Base-by-base conservation (phyloP, 2,888 invertebrate species). In the Dryocosmus kuriphilus region DNA sequence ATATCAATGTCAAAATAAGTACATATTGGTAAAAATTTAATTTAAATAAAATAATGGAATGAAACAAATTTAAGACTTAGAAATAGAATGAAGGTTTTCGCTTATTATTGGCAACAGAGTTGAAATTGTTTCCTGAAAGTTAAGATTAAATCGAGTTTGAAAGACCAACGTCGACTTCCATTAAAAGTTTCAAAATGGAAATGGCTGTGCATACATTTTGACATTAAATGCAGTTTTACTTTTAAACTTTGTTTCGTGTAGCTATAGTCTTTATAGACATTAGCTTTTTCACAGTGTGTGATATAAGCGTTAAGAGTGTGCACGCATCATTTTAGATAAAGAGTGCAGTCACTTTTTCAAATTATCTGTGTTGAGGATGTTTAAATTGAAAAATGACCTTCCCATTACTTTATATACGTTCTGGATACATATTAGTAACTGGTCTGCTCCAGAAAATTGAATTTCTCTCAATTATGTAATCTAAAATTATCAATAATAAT, bases 161-260 rank as follows among this genome's bases (percentile, higher is more conserved):
- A 46, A 71, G 71, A 32, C 9, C 51, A 71, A 71, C 46, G 9
- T 71, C n/a, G 24, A 71, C 71, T 51, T 71, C 71, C 71, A 71
- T 71, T 51, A 71, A 71, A 71, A 71, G 51, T 71, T 71, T 51
- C 51, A 71, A 30, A 24, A 30, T 71, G 27, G 71, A 51, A 71
- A 38, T 32, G 55, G 67, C 27, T 67, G 19, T 67, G 46, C 27
- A 46, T 46, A 46, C n/a, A 46, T 67, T 63, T 35, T 46, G 16
- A 67, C 19, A 65, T 41, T 22, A 41, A 67, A 67, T 46, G 19
- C 16, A 67, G 27, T 67, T 71, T 41, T 30, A 51, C 41, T 51
- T 71, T 57, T n/a, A 51, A 30, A 71, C 11, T 46, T 30, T 7
- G 46, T 16, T 51, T 46, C 27, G 27, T 46, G 46, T 46, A 19